Evolutionary conservation across 1,140 invertebrate species (phyloP), one percentile per base, ranked within the genome.

Genomic region (Lepidostoma basale): DNA sequence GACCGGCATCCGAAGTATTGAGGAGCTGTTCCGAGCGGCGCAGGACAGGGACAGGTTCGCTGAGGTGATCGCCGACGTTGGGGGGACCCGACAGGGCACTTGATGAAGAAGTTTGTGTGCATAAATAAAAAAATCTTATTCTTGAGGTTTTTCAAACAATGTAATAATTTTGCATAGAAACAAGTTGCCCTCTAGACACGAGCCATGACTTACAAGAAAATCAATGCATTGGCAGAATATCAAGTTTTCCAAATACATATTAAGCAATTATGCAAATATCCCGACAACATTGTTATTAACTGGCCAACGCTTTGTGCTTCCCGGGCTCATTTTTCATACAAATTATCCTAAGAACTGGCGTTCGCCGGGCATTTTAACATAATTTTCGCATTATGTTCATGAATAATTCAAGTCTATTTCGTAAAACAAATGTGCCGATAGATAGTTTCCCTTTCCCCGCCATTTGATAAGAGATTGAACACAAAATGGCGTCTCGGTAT

Each of bases 391-490:
- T 56, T 56, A 59, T 36, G 14, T 26, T 54, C 68, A 69, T 69
- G 68, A 64, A 69, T 69, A 52, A 69, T 69, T 69, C 68, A 69
- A 33, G 45, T 16, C 36, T 65, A 65, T 47, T 69, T 64, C 54
- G 52, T 65, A 47, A 69, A 58, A 69, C 68, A 45, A 69, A 64
- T 47, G 68, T 62, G 18, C 23, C 68, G 42, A 69, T 69, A 69
- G 65, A 69, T 69, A 52, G 25, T 25, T 20, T 30, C 22, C 22
- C 28, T 23, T 33, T 45, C 28, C 36, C 42, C 42, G 58, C 56
- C 42, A 45, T 26, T 64, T 30, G 20, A 26, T 45, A 18, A 9
- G n/a, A 30, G 28, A 59, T 18, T 59, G 56, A 59, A 62, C 40
- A 20, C 56, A 47, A 49, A 68, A 68, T 60, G 66, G 56, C 62